Evolutionary conservation across 2,888 invertebrate species (phyloP), one percentile per base, ranked within the genome.

Genomic region (Phymatocera aterrima): DNA sequence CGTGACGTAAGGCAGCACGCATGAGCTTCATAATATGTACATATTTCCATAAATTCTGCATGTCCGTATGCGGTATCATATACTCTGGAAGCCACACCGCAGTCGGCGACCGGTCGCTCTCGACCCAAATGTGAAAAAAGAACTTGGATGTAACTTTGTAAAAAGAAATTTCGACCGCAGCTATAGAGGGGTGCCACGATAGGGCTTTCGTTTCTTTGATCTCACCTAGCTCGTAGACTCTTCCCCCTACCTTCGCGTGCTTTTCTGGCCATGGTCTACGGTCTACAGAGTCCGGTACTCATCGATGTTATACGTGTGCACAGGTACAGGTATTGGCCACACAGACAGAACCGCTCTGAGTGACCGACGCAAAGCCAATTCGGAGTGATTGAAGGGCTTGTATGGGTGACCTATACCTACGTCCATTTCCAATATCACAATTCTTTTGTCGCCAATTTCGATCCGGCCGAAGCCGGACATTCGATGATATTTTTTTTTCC

Each of bases 111-210:
- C 21, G 34, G 48, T 34, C 51, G 51, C 31, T 51, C 72, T 72
- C 51, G 72, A 72, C 48, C 51, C 48, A 12, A 72, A 72, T 51
- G 51, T 24, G 5, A 72, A 51, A 51, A 65, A 34, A 18, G 68
- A 48, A 48, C 51, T 51, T 15, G 48, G 48, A 48, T 43, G 1
- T 6, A 72, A 72, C 48, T 51, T 51, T 24, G 72, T 72, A 31
- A 51, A 48, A 72, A 51, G 72, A 72, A n/a, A 72, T 72, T 72
- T 72, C 34, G 5, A 72, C 48, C 31, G 48, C 34, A 72, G 34
- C 51, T 51, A 18, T 18, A 12, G 5, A 72, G 43, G 34, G 72
- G 72, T 51, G 72, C n/a, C 31, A 51, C n/a, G 34, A n/a, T n/a
- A n/a, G n/a, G 24, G 72, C n/a, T n/a, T 34, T 43, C 72, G 46